Evolutionary conservation across 2,113 vertebrate species (phyloP).

Genomic region (Talpa occidentalis): DNA sequence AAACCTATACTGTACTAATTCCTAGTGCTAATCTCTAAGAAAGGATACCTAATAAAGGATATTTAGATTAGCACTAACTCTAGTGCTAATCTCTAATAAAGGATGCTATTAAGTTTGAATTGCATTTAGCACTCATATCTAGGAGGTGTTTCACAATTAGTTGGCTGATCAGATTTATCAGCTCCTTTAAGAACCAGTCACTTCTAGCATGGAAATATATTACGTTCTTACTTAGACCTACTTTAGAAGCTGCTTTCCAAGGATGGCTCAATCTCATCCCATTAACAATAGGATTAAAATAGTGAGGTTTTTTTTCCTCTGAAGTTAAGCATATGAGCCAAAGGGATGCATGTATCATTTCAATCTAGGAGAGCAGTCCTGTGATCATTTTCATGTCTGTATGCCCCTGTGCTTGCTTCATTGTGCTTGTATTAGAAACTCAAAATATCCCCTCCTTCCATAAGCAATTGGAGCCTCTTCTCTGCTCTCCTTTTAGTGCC

Average conservation of each 20-base stretch:
- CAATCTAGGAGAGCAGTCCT: neutral
- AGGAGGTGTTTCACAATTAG: neutral
- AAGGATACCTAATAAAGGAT: neutral
- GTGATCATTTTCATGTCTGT: neutral
- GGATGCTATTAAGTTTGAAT: neutral
- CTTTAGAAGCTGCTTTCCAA: neutral
- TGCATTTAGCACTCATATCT: neutral
- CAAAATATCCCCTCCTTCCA: neutral
- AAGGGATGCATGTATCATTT: neutral
- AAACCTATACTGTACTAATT: neutral
- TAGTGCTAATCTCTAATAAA: neutral
- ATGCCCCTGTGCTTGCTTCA: neutral
- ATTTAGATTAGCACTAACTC: too few species aligned
- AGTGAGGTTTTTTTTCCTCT: neutral
- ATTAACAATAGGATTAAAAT: neutral
- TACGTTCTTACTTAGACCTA: neutral
- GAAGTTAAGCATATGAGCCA: neutral
- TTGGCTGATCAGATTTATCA: neutral
- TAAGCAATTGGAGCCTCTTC: neutral
- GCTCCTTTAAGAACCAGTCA: neutral
- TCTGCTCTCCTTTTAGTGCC: neutral
- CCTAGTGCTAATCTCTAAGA: neutral
- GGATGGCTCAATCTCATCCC: neutral
- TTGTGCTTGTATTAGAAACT: neutral
- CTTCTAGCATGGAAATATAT: neutral